These are phyloP conservation scores for Arion vulgaris DNA, from an alignment of 1,140 invertebrate genomes.

Conservation along the genomic window DNA sequence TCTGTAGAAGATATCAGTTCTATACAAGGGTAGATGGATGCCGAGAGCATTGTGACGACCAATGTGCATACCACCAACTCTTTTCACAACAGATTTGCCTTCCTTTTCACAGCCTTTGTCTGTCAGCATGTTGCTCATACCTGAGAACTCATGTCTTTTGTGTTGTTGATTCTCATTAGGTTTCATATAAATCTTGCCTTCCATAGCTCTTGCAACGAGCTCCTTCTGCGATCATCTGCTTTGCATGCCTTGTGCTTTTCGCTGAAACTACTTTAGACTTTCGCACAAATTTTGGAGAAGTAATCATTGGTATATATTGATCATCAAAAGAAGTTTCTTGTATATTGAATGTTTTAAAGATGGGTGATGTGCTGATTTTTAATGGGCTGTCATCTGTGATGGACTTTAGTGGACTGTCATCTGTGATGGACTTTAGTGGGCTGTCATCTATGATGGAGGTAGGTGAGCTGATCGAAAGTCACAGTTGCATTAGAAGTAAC, in stretches of 20 bases:
- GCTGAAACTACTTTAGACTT: background rate
- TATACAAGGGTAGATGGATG: slow-evolving; percentile 57
- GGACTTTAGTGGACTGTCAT: background rate
- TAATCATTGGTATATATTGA: background rate
- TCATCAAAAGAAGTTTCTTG: background rate
- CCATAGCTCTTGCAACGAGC: background rate
- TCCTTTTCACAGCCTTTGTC: slow-evolving; percentile 17
- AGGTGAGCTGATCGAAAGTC: background rate
- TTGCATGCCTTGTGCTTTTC: background rate
- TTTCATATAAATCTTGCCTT: background rate
- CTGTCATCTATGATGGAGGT: background rate
- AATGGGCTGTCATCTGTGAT: background rate
- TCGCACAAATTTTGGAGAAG: background rate
- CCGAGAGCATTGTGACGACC: slow-evolving; percentile 34
- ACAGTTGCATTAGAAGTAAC: background rate
- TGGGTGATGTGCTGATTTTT: background rate
- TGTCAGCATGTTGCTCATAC: slow-evolving; percentile 25
- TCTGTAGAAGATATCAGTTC: slow-evolving; percentile 68
- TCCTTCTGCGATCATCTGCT: background rate
- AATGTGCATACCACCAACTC: slow-evolving; percentile 22
- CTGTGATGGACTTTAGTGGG: background rate
- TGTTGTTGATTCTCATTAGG: background rate
- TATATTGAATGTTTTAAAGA: background rate
- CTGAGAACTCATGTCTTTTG: slow-evolving; percentile 2
- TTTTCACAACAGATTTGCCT: slow-evolving; percentile 11